These are phyloP conservation scores for Pachypanchax playfairii DNA, from an alignment of 2,113 vertebrate species.

Conservation along the genomic window DNA sequence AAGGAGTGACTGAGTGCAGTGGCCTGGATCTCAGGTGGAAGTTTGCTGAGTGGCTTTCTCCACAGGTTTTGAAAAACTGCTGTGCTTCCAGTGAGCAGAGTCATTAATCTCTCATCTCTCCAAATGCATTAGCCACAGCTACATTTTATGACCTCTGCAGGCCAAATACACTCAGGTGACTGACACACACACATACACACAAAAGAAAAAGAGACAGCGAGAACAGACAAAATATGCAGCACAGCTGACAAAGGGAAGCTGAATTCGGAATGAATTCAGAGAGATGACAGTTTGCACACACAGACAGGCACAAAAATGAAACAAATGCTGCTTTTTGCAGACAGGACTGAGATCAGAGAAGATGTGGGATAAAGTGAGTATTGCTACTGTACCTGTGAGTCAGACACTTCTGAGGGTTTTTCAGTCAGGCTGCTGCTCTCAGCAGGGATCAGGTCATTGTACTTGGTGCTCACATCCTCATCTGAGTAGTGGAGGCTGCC, in stretches of 20 bases:
- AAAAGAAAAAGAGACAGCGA: constrained; percentile 9
- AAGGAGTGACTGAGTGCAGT: constrained; percentile 40
- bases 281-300: constrained; percentile 41
- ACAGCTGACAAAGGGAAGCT: constrained; percentile 40
- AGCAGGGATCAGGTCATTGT: constrained; percentile 94
- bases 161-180: constrained; percentile 18
- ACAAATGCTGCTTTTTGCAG: constrained; percentile 29
- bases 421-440: constrained; percentile 97
- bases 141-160: constrained; percentile 15
- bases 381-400: constrained; percentile 88
- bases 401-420: constrained; percentile 94
- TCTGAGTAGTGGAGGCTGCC: constrained; percentile 97
- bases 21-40: constrained; percentile 50
- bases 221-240: constrained; percentile 23
- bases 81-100: constrained; percentile 27
- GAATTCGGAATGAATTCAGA: constrained; percentile 57
- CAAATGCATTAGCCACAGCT: constrained; percentile 4
- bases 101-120: constrained; percentile 42
- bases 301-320: constrained; percentile 26
- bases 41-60: constrained; percentile 48
- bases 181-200: constrained; percentile 13
- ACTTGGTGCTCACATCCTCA: constrained; percentile 94
- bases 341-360: constrained; percentile 8
- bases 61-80: constrained; percentile 53
- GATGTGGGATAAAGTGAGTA: background rate